Evolutionary conservation across 2,113 vertebrate genomes (phyloP).

Genomic region (Rafetus swinhoei): DNA sequence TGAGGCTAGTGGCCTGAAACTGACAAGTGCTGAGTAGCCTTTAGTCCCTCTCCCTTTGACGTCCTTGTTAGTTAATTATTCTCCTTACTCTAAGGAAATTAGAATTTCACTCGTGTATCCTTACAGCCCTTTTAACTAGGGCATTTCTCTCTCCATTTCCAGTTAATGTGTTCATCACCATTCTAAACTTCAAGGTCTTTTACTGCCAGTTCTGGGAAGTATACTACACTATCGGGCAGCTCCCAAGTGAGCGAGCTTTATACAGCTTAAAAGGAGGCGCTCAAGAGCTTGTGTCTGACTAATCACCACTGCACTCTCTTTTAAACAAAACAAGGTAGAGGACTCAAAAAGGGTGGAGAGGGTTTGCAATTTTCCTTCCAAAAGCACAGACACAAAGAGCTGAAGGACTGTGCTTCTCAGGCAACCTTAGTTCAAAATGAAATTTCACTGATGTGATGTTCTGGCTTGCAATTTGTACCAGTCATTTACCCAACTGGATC

Average conservation of each 20-base stretch:
- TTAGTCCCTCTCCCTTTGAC: neutral
- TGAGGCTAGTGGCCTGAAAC: neutral
- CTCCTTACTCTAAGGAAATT: neutral
- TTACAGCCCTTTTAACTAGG: neutral
- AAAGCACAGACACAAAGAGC: neutral
- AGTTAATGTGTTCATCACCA: neutral
- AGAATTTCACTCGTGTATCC: neutral
- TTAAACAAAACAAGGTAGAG: neutral
- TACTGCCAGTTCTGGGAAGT: neutral
- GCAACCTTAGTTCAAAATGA: neutral
- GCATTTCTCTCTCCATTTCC: neutral
- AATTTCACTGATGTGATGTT: neutral
- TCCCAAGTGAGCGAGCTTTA: fast-evolving
- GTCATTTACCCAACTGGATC: neutral
- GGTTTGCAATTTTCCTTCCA: neutral
- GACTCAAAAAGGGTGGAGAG: neutral
- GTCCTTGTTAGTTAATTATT: neutral
- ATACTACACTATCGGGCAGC: neutral
- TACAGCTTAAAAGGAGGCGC: neutral
- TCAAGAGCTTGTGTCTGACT: neutral
- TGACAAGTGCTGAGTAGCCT: neutral
- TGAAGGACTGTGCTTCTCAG: neutral
- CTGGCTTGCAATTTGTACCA: neutral
- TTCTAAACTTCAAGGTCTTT: neutral
- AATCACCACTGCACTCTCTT: neutral